Conservation (phyloP, 2,113 vertebrate genomes). For the Tautogolabrus adspersus region DNA sequence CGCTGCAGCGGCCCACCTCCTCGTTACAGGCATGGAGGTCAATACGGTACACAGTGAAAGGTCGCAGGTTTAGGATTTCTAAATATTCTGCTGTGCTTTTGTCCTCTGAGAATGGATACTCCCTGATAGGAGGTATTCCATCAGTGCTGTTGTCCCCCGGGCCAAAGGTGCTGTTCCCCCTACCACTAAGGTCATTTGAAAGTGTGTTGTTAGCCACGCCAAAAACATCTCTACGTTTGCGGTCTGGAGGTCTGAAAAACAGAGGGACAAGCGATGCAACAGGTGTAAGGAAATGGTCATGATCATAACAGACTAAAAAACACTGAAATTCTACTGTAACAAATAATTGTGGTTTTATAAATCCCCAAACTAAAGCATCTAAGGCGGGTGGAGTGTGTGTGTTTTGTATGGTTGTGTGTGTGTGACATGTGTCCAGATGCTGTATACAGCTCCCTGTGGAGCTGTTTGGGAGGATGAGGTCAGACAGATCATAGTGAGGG, state of each 20-base stretch:
- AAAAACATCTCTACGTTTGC: constrained; percentile 90
- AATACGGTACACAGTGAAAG: constrained; percentile 96
- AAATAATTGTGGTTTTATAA: constrained; percentile 33
- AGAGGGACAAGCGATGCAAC: constrained; percentile 15
- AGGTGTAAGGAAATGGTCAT: neutral
- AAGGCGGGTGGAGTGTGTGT: constrained; percentile 8
- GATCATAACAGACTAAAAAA: neutral
- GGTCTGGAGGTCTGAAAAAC: constrained; percentile 84
- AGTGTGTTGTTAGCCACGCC: constrained; percentile 87
- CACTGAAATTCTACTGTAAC: constrained; percentile 17
- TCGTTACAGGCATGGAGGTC: constrained; percentile 98
- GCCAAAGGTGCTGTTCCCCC: constrained; percentile 76
- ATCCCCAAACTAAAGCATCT: constrained; percentile 25
- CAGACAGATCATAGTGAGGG: constrained; percentile 55
- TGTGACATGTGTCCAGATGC: constrained; percentile 52
- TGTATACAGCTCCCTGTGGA: constrained; percentile 57
- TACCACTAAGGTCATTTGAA: constrained; percentile 60
- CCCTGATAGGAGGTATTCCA: constrained; percentile 81
- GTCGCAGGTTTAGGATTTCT: constrained; percentile 89
- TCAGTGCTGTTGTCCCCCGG: constrained; percentile 86
- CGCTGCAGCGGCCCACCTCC: constrained; percentile 92
- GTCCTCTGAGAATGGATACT: constrained; percentile 90
- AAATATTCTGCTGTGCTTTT: constrained; percentile 87
- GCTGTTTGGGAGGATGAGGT: constrained; percentile 57
- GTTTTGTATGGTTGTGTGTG: neutral